phyloP scores from a whole-genome alignment of 2,797 vertebrate species.

The Intellagama lesueurii region DNA sequence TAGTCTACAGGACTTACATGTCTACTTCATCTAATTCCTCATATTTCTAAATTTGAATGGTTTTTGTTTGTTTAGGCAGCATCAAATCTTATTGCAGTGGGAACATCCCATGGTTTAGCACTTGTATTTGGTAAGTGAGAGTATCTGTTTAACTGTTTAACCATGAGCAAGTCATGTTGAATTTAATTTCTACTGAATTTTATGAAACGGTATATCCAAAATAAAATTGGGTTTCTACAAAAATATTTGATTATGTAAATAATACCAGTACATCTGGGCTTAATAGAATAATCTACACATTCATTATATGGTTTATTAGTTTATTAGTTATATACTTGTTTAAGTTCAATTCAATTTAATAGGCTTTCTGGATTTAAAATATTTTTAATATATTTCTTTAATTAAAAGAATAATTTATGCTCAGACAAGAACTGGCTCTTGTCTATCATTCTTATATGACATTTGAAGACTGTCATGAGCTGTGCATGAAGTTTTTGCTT shows the following conservation, averaged over 20 bases:
- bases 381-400: not conserved
- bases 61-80: constrained; percentile 83
- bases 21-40: not conserved
- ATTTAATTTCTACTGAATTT: constrained; percentile 18
- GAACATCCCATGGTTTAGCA: constrained; percentile 95
- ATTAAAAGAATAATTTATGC: not conserved
- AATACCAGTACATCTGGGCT: not conserved
- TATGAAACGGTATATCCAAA: not conserved
- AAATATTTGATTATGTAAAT: not conserved
- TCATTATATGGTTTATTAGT: not conserved
- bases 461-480: not conserved
- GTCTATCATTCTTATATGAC: not conserved
- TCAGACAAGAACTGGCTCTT: not conserved
- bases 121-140: constrained; percentile 92
- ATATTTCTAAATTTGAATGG: constrained; percentile 33
- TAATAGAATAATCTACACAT: not conserved
- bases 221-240: not conserved
- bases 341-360: not conserved
- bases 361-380: not conserved
- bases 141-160: constrained; percentile 14
- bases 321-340: not conserved
- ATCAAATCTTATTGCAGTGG: constrained; percentile 93
- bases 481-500: not conserved
- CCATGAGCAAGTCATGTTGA: constrained; percentile 34
- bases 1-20: not conserved